Evolutionary conservation across 2,888 invertebrate species (phyloP).

Genomic region (Agapostemon virescens): DNA sequence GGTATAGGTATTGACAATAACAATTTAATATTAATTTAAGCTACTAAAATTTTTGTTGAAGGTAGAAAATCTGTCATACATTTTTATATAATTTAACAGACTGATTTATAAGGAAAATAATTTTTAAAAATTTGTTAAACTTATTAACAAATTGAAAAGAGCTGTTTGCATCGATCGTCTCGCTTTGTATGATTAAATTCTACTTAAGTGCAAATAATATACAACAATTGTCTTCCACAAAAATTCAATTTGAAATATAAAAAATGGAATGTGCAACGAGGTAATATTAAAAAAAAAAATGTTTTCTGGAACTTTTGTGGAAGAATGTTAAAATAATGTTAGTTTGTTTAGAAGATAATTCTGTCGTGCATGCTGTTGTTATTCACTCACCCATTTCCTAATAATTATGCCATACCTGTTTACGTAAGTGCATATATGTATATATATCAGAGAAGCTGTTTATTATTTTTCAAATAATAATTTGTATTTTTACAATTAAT

Average conservation of each 20-base stretch:
- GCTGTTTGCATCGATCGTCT: constrained; percentile 30
- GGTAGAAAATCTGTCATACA: too few relatives aligned
- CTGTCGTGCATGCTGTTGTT: constrained; percentile 32
- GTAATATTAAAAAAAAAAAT: not conserved
- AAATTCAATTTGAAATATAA: constrained; percentile 6
- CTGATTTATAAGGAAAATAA: too few relatives aligned
- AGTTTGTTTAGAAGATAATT: constrained; percentile 25
- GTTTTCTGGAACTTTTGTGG: constrained; percentile 32
- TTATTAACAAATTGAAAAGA: not conserved
- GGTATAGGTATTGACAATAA: not conserved
- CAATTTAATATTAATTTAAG: not conserved
- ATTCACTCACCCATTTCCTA: constrained; percentile 42
- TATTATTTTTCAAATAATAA: not conserved
- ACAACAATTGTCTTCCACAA: constrained; percentile 21
- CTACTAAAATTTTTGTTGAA: too few relatives aligned
- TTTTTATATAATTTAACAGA: too few relatives aligned
- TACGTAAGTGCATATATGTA: constrained; percentile 7
- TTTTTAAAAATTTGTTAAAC: not conserved
- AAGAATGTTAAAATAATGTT: constrained; percentile 17
- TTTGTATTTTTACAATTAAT: not conserved
- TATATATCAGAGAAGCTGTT: not conserved
- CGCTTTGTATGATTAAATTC: not conserved
- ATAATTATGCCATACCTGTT: constrained; percentile 44
- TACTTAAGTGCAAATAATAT: constrained; percentile 6
- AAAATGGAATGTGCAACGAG: not conserved